Conservation (phyloP, 2,113 vertebrate genomes). For the Solenodon paradoxus region DNA sequence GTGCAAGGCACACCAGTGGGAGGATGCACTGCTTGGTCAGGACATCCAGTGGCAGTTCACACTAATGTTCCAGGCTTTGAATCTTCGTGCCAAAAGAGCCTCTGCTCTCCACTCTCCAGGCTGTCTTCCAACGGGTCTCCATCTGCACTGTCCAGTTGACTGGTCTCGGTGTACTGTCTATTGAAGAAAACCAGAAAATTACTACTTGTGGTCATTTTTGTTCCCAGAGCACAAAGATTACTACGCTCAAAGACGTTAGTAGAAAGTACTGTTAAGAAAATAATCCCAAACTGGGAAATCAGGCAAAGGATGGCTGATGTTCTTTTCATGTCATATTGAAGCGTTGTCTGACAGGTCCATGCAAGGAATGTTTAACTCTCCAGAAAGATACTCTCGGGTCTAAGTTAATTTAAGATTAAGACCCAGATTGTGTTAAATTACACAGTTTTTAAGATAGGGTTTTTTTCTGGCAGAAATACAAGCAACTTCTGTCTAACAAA, state of each 20-base stretch:
- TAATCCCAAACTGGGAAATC: not conserved
- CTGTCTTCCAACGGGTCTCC: constrained; percentile 80
- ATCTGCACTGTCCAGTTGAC: constrained; percentile 82
- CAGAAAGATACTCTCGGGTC: not conserved
- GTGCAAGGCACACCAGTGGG: constrained; percentile 89
- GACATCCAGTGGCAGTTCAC: constrained; percentile 77
- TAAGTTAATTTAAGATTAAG: not conserved
- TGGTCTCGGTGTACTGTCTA: constrained; percentile 87
- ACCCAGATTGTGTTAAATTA: not conserved
- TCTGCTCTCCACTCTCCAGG: constrained; percentile 86
- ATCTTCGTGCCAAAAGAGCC: constrained; percentile 93
- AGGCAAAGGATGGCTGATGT: not conserved
- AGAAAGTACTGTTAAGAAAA: constrained; percentile 18
- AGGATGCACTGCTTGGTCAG: constrained; percentile 57
- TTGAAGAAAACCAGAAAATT: constrained; percentile 44
- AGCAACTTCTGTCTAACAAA: not conserved
- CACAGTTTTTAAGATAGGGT: not conserved
- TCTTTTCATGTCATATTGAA: not conserved
- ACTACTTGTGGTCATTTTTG: not conserved
- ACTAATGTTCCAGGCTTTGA: constrained; percentile 97
- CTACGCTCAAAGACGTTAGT: constrained; percentile 35
- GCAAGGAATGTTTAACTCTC: not conserved
- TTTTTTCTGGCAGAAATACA: constrained; percentile 25
- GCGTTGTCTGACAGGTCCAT: not conserved
- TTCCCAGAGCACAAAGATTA: not conserved